Evolutionary conservation across 2,113 vertebrate species (phyloP).

Genomic region (Xenus cinereus): DNA sequence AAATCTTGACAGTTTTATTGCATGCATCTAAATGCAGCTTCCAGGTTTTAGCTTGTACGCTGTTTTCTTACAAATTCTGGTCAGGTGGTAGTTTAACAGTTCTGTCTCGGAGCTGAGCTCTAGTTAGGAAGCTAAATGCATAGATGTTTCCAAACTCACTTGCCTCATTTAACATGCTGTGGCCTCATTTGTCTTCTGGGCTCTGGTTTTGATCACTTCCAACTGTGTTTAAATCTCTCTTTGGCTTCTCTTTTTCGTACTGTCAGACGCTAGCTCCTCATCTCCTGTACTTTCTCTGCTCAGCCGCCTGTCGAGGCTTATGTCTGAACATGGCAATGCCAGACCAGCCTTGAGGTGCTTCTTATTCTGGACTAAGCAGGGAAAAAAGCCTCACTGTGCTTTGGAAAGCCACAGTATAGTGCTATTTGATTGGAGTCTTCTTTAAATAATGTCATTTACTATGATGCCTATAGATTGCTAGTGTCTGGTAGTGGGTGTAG

Average conservation of each 20-base stretch:
- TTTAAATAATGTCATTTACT: neutral
- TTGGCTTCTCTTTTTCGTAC: neutral
- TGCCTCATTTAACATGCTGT: conserved; percentile 28
- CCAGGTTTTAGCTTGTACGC: neutral
- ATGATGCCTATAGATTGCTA: neutral
- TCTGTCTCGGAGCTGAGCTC: conserved; percentile 9
- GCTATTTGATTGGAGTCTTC: neutral
- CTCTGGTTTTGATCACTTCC: conserved; percentile 13
- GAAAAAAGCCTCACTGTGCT: neutral
- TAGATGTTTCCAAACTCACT: conserved; percentile 30
- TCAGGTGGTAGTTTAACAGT: conserved; percentile 22
- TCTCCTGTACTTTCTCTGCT: neutral
- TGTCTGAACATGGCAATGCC: neutral
- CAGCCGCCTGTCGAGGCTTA: neutral
- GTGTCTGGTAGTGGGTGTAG: neutral
- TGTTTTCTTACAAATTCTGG: neutral
- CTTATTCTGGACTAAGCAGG: neutral
- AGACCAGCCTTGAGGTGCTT: neutral
- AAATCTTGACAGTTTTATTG: conserved; percentile 7
- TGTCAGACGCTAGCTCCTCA: neutral
- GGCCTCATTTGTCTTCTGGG: conserved; percentile 9
- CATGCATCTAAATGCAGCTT: neutral
- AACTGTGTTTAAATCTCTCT: neutral
- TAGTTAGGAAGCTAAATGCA: conserved; percentile 13
- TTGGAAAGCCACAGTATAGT: neutral